Evolutionary conservation across 2,113 vertebrate genomes (phyloP).

Genomic region (Pollachius pollachius): DNA sequence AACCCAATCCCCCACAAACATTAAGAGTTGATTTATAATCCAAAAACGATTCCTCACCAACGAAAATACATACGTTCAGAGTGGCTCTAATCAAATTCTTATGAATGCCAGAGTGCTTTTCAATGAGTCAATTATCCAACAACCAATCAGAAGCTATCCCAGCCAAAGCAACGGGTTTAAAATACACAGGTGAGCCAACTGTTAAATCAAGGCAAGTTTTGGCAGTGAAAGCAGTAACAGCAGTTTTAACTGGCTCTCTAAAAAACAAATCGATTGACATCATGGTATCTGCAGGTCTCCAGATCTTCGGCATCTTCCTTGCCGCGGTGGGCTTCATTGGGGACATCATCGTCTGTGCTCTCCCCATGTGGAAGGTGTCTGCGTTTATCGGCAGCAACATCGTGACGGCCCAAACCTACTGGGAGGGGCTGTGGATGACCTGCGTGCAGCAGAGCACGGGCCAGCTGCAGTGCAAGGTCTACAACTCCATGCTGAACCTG

Average conservation of each 20-base stretch:
- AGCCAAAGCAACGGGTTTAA: slow-evolving; percentile 23
- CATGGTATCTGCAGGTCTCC: slow-evolving; percentile 64
- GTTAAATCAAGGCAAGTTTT: accelerated
- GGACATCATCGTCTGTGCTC: slow-evolving; percentile 73
- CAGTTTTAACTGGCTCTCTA: neutral
- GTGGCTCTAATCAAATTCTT: no score
- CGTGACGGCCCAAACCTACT: slow-evolving; percentile 78
- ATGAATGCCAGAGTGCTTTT: slow-evolving; percentile 41
- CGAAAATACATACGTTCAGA: no score
- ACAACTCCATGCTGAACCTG: slow-evolving; percentile 82
- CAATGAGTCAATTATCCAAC: slow-evolving; percentile 21
- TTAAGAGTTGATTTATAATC: no score
- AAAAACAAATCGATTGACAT: neutral
- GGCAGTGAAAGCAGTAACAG: neutral
- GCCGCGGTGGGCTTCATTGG: slow-evolving; percentile 71
- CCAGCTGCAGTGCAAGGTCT: slow-evolving; percentile 83
- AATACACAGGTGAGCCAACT: neutral
- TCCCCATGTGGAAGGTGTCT: slow-evolving; percentile 83
- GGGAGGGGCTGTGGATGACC: slow-evolving; percentile 87
- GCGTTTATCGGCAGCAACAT: slow-evolving; percentile 82
- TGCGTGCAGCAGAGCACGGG: slow-evolving; percentile 80
- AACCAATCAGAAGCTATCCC: slow-evolving; percentile 40
- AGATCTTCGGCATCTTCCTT: slow-evolving; percentile 68
- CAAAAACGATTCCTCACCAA: no score
- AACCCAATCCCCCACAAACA: no score